Evolutionary conservation across 35 echinoderm and acorn worm genomes (phyloP).

Genomic region (Amphiura filiformis): DNA sequence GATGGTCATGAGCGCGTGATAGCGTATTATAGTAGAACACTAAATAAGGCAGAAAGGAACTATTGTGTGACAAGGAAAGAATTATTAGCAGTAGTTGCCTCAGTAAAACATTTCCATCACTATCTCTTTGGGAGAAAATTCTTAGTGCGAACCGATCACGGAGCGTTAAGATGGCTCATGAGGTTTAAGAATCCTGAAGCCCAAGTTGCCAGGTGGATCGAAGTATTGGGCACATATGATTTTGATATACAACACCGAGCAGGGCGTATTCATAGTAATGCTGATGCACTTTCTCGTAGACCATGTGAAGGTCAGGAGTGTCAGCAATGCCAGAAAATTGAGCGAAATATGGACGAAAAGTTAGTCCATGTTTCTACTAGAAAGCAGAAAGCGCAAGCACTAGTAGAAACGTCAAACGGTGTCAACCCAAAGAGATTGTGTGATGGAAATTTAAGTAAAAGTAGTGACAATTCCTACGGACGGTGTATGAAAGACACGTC

Average conservation of each 20-base stretch:
- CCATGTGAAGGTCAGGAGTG: too few relatives aligned
- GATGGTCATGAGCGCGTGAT: constrained; percentile 47
- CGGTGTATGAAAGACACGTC: too few relatives aligned
- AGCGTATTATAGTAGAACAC: constrained; percentile 23
- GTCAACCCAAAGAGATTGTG: too few relatives aligned
- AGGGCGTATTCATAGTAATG: constrained; percentile 29
- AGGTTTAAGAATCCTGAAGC: constrained; percentile 28
- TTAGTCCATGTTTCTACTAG: too few relatives aligned
- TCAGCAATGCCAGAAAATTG: too few relatives aligned
- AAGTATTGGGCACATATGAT: constrained; percentile 33
- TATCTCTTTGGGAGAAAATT: constrained; percentile 41
- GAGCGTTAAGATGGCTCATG: constrained; percentile 25
- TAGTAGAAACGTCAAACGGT: too few relatives aligned
- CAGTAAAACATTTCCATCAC: constrained; percentile 45
- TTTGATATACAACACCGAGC: constrained; percentile 38
- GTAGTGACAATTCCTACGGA: too few relatives aligned
- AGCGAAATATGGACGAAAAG: too few relatives aligned
- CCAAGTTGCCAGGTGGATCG: constrained; percentile 33
- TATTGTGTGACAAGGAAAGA: constrained; percentile 42
- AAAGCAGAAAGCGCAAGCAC: too few relatives aligned
- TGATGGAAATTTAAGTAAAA: too few relatives aligned
- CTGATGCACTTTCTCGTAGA: constrained; percentile 46
- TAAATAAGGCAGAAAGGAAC: constrained; percentile 25
- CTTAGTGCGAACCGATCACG: constrained; percentile 49
- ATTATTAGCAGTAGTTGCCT: constrained; percentile 37